phyloP scores from a whole-genome alignment of 2,888 invertebrate genomes.

The Hypercompe scribonia region DNA sequence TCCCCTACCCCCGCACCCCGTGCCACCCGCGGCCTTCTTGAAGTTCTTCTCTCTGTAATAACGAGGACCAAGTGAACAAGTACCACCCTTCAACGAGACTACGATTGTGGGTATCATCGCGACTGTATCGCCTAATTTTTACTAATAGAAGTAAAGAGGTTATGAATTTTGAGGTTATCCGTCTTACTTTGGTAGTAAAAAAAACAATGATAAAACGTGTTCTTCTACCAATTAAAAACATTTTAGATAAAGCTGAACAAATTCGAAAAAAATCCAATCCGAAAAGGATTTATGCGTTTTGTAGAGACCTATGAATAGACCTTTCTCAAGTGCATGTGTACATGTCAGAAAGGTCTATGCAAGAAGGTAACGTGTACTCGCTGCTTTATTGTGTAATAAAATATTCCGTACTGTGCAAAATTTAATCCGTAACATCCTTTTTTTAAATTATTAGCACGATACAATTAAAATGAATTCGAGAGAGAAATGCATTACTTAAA shows the following conservation, averaged over 20 bases:
- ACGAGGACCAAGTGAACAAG: background rate
- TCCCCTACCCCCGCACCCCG: conserved; percentile 92
- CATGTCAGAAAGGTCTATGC: background rate
- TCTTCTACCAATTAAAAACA: background rate
- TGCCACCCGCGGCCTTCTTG: conserved; percentile 95
- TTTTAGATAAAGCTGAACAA: background rate
- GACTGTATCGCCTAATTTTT: background rate
- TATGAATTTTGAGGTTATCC: background rate
- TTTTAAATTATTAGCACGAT: background rate
- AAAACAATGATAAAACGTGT: background rate
- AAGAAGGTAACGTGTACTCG: background rate
- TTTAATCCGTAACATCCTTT: background rate
- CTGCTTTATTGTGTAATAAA: background rate
- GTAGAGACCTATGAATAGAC: background rate
- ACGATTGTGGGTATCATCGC: conserved; percentile 1
- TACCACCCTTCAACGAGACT: conserved; percentile 9
- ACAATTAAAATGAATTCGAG: background rate
- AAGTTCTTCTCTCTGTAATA: conserved; percentile 95
- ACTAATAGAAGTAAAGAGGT: background rate
- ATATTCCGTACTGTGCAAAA: background rate
- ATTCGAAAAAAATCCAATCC: background rate
- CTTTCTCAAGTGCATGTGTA: background rate
- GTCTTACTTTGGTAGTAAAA: background rate
- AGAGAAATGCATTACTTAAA: background rate
- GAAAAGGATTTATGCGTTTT: background rate